phyloP scores from a whole-genome alignment of 1,140 invertebrate species.

The Bombus fervidus region DNA sequence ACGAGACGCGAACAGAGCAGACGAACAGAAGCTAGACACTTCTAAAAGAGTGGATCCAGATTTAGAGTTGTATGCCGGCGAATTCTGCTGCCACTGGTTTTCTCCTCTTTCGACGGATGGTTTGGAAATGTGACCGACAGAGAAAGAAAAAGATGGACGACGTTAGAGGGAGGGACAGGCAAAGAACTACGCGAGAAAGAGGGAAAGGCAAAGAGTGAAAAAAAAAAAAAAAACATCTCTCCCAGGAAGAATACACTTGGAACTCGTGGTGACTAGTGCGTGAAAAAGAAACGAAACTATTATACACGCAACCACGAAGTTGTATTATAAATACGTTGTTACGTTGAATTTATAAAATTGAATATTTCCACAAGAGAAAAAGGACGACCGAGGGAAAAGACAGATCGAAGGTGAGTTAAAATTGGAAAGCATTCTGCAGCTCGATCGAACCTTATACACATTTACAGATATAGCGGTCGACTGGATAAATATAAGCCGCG shows the following conservation, averaged over 20 bases:
- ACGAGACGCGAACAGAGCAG: neutral
- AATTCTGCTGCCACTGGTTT: slow-evolving; percentile 58
- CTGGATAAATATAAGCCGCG: slow-evolving; percentile 49
- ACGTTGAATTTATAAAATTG: slow-evolving; percentile 10
- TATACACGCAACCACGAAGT: neutral
- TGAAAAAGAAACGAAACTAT: slow-evolving; percentile 44
- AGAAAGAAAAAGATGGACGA: neutral
- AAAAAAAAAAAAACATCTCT: slow-evolving; percentile 65
- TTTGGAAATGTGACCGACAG: neutral
- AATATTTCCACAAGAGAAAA: neutral
- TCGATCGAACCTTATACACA: slow-evolving; percentile 20
- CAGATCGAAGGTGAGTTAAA: slow-evolving; percentile 39
- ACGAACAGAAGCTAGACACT: slow-evolving; percentile 61
- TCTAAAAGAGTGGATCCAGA: slow-evolving; percentile 74
- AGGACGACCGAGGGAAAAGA: neutral
- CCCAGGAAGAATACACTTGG: slow-evolving; percentile 73
- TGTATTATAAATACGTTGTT: neutral
- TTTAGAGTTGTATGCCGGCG: slow-evolving; percentile 69
- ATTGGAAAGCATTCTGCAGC: slow-evolving; percentile 29
- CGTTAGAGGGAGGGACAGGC: neutral
- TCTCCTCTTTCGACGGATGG: slow-evolving; percentile 48
- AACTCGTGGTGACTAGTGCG: slow-evolving; percentile 39
- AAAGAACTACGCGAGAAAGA: slow-evolving; percentile 16
- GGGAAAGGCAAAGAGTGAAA: neutral
- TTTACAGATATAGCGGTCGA: slow-evolving; percentile 24